Evolutionary conservation across 2,888 invertebrate species (phyloP).

Genomic region (Colletes collaris): DNA sequence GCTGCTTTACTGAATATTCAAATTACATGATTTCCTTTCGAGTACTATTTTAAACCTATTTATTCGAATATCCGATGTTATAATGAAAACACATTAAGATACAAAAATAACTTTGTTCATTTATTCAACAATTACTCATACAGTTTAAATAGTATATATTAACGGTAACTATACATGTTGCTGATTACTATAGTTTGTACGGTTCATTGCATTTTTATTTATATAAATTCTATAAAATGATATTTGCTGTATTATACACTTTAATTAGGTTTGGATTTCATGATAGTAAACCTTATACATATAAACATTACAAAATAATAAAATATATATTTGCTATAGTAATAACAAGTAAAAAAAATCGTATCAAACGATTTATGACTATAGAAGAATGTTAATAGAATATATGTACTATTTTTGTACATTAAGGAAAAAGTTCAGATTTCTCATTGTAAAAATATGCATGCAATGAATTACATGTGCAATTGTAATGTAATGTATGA

Average conservation of each 20-base stretch:
- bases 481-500: too few relatives aligned
- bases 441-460: neutral
- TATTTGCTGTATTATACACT: neutral
- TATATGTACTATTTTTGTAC: slow-evolving; percentile 66
- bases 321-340: slow-evolving; percentile 44
- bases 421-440: neutral
- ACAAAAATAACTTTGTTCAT: slow-evolving; percentile 42
- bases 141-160: slow-evolving; percentile 20
- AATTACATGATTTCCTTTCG: neutral
- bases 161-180: slow-evolving; percentile 7
- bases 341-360: slow-evolving; percentile 52
- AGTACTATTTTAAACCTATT: neutral
- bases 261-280: neutral
- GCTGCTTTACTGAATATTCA: neutral
- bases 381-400: slow-evolving; percentile 71
- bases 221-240: slow-evolving; percentile 6
- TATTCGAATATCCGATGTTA: neutral
- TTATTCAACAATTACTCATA: slow-evolving; percentile 48
- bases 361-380: slow-evolving; percentile 67
- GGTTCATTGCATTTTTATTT: slow-evolving; percentile 1
- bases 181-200: slow-evolving; percentile 4
- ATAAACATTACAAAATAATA: slow-evolving; percentile 57
- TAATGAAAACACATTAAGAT: slow-evolving; percentile 6
- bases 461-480: neutral
- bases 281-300: slow-evolving; percentile 37